These are phyloP conservation scores for Dolichomitus sp. DNA, from an alignment of 2,888 invertebrate species.

Conservation along the genomic window DNA sequence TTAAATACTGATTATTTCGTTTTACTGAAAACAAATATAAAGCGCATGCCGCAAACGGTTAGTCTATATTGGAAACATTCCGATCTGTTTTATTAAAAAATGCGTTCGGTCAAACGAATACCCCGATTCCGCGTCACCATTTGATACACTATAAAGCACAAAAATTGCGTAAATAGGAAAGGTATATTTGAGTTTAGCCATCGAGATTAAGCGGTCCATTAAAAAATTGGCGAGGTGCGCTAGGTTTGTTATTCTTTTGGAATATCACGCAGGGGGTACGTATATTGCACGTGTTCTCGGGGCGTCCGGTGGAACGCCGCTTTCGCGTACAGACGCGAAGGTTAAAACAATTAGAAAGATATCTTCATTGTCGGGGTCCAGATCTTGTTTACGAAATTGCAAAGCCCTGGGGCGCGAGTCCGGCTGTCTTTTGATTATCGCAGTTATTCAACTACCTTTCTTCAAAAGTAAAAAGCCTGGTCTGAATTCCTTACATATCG, in stretches of 20 bases:
- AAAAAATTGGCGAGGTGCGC: neutral
- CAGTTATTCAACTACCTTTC: conserved; percentile 10
- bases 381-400: conserved; percentile 52
- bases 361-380: conserved; percentile 53
- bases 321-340: conserved; percentile 49
- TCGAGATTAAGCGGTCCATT: neutral
- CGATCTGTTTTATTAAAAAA: no score
- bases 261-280: neutral
- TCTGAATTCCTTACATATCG: neutral
- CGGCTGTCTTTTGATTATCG: conserved; percentile 7
- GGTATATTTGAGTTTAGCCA: neutral
- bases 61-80: no score
- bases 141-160: neutral
- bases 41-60: no score
- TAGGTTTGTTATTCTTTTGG: neutral
- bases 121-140: no score
- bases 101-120: no score
- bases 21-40: no score
- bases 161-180: neutral
- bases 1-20: no score
- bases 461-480: neutral
- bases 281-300: conserved; percentile 4
- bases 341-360: conserved; percentile 59
- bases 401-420: conserved; percentile 12
- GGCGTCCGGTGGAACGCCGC: conserved; percentile 46